phyloP scores from a whole-genome alignment of 2,888 invertebrate genomes.

The Drosophila mimetica region DNA sequence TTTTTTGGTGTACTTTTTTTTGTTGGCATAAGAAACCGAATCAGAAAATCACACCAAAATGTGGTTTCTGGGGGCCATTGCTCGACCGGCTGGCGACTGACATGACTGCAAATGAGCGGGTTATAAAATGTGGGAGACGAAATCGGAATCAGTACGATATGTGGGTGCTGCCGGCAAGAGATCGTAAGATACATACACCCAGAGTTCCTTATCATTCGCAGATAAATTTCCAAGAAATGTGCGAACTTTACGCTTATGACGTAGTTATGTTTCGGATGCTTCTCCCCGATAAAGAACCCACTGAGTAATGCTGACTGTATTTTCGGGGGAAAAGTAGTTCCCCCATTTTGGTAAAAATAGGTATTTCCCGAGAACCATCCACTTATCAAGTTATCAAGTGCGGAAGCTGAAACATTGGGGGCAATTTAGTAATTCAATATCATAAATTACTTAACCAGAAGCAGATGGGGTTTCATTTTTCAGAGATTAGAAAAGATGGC shows the following conservation, averaged over 20 bases:
- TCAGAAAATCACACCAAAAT: conserved; percentile 33
- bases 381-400: conserved; percentile 10
- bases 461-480: background rate
- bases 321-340: conserved; percentile 19
- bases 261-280: conserved; percentile 46
- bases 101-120: conserved; percentile 71
- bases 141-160: conserved; percentile 4
- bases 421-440: background rate
- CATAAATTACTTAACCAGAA: conserved; percentile 1
- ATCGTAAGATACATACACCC: conserved; percentile 29
- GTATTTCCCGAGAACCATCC: background rate
- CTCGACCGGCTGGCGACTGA: conserved; percentile 64
- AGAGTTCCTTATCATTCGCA: conserved; percentile 50
- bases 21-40: conserved; percentile 33
- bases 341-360: conserved; percentile 8
- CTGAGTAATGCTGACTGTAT: conserved; percentile 19
- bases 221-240: conserved; percentile 52
- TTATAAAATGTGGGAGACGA: conserved; percentile 12
- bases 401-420: background rate
- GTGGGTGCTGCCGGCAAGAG: conserved; percentile 23
- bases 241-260: conserved; percentile 69
- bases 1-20: conserved; percentile 4
- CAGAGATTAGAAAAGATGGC: background rate
- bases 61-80: conserved; percentile 69
- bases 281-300: conserved; percentile 5